Conservation (phyloP, 1,140 invertebrate species). For the Propsilocerus akamusi region DNA sequence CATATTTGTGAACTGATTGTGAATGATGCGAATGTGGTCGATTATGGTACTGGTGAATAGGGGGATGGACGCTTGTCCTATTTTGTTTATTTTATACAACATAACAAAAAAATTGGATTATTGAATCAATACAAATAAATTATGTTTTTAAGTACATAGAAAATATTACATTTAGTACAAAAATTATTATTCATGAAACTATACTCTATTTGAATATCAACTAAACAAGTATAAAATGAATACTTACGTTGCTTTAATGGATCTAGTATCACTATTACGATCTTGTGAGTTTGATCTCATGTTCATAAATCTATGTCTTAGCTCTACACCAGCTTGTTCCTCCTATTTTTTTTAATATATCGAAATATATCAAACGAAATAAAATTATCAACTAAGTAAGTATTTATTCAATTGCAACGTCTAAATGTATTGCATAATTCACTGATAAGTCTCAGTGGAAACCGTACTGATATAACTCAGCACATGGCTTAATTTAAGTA, state of each 20-base stretch:
- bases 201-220: too few relatives aligned
- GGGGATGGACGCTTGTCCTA: background rate
- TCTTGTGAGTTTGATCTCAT: slow-evolving; percentile 12
- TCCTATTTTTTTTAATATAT: slow-evolving; percentile 9
- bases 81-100: too few relatives aligned
- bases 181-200: background rate
- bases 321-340: slow-evolving; percentile 15
- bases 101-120: background rate
- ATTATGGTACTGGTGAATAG: background rate
- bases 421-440: background rate
- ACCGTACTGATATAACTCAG: background rate
- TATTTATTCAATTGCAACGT: background rate
- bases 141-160: too few relatives aligned
- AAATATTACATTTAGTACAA: background rate
- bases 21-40: background rate
- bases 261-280: slow-evolving; percentile 13
- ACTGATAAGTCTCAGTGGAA: too few relatives aligned
- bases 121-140: too few relatives aligned
- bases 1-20: background rate
- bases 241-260: slow-evolving; percentile 9
- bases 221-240: too few relatives aligned
- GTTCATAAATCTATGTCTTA: slow-evolving; percentile 14
- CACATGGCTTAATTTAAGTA: background rate
- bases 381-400: background rate
- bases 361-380: background rate